phyloP scores from a whole-genome alignment of 2,113 vertebrate genomes.

The Leptodactylus fuscus region DNA sequence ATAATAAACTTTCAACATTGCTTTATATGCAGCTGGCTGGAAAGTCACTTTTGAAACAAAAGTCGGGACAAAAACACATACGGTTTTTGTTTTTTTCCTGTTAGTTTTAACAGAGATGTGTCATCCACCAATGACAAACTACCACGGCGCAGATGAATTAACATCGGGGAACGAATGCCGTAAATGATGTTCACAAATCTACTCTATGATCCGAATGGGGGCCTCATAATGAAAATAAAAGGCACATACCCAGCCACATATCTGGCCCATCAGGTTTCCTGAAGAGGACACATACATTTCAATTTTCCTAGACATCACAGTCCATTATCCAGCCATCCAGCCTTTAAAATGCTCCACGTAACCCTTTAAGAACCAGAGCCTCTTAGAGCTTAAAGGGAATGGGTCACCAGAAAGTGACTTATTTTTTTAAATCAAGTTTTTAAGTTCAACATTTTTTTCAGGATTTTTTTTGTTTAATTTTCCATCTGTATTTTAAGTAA shows the following conservation, averaged over 20 bases:
- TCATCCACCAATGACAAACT: too few relatives aligned
- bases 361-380: too few relatives aligned
- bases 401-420: too few relatives aligned
- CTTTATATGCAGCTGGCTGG: conserved; percentile 3
- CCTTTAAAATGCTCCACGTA: too few relatives aligned
- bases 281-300: neutral
- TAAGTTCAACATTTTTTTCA: too few relatives aligned
- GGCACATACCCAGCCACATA: neutral
- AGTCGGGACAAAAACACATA: neutral
- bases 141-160: neutral
- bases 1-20: conserved; percentile 42
- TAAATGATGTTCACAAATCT: neutral
- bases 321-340: too few relatives aligned
- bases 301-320: neutral
- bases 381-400: too few relatives aligned
- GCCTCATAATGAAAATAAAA: neutral
- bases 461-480: too few relatives aligned
- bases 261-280: neutral
- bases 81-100: neutral
- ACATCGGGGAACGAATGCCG: neutral
- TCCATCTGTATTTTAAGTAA: too few relatives aligned
- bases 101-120: neutral
- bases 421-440: too few relatives aligned
- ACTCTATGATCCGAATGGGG: too few relatives aligned
- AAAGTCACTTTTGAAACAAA: conserved; percentile 35